Evolutionary conservation across 2,888 invertebrate species (phyloP).

Genomic region (Drosophila niveifrons): DNA sequence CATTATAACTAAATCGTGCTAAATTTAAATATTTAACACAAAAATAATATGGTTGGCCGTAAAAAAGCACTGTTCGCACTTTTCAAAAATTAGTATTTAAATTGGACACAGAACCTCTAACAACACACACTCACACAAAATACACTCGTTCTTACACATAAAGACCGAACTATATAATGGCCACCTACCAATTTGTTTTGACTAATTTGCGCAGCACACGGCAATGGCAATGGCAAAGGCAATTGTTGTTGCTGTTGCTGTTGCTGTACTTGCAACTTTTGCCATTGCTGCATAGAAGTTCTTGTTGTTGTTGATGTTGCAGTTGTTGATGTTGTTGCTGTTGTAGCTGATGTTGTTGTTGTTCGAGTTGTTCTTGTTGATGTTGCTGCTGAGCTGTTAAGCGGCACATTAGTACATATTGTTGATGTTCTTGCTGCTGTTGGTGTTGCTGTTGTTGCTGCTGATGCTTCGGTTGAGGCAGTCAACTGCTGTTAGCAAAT

Average conservation of each 20-base stretch:
- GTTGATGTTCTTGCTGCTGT: slow-evolving; percentile 48
- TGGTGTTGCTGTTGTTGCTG: slow-evolving; percentile 28
- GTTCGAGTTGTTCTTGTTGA: slow-evolving; percentile 28
- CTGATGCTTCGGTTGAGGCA: slow-evolving; percentile 54
- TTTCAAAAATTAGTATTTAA: slow-evolving; percentile 1
- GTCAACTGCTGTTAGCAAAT: slow-evolving; percentile 74
- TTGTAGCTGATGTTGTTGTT: slow-evolving; percentile 26
- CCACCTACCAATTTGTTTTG: slow-evolving; percentile 77
- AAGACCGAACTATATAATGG: slow-evolving; percentile 48
- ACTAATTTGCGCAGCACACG: slow-evolving; percentile 68
- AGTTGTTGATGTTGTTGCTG: slow-evolving; percentile 47
- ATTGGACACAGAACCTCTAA: not conserved
- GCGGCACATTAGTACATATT: slow-evolving; percentile 46
- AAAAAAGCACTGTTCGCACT: not conserved
- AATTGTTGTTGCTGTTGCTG: slow-evolving; percentile 56
- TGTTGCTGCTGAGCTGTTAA: slow-evolving; percentile 58
- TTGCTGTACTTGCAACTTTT: slow-evolving; percentile 46
- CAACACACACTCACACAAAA: slow-evolving; percentile 1
- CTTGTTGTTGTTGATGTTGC: slow-evolving; percentile 33
- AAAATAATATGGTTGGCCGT: not conserved
- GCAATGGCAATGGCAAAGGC: slow-evolving; percentile 56
- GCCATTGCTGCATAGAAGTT: slow-evolving; percentile 49
- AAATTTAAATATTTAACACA: not conserved
- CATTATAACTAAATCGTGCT: not conserved
- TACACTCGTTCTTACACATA: slow-evolving; percentile 18